Percentiles rank a stretch among this genome's conserved stretches.
Conservation (phyloP, 2,888 invertebrate genomes). For the Stegophylla sp. region DNA sequence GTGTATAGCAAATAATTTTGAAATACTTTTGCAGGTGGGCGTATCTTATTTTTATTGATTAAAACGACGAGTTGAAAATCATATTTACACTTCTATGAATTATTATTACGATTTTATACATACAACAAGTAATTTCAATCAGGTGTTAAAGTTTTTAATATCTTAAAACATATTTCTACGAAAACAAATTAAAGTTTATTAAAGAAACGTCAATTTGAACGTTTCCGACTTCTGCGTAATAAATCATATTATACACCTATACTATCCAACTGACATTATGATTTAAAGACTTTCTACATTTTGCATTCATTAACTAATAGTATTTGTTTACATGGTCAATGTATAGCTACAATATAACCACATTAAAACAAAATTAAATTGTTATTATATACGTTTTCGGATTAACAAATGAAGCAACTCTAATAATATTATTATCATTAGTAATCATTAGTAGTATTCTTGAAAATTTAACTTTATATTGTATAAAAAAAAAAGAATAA, state of each 20-base stretch:
- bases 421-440: no score
- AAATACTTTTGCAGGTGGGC: no score
- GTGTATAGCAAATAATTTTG: no score
- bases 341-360: not conserved
- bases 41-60: no score
- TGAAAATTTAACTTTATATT: not conserved
- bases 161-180: not conserved
- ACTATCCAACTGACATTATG: slow-evolving; percentile 20
- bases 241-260: slow-evolving; percentile 6
- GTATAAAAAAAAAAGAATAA: no score
- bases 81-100: not conserved
- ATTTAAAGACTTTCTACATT: slow-evolving; percentile 12
- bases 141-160: not conserved
- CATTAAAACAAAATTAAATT: not conserved
- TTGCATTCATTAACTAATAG: slow-evolving; percentile 29
- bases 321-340: not conserved
- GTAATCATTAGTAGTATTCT: no score
- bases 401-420: not conserved
- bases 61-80: not conserved
- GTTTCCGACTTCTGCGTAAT: slow-evolving; percentile 14
- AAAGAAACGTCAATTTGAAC: slow-evolving; percentile 33
- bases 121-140: not conserved
- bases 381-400: not conserved
- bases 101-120: not conserved
- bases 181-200: slow-evolving; percentile 15